Evolutionary conservation across 2,797 vertebrate species (phyloP).

Genomic region (Etheostoma nigrum): DNA sequence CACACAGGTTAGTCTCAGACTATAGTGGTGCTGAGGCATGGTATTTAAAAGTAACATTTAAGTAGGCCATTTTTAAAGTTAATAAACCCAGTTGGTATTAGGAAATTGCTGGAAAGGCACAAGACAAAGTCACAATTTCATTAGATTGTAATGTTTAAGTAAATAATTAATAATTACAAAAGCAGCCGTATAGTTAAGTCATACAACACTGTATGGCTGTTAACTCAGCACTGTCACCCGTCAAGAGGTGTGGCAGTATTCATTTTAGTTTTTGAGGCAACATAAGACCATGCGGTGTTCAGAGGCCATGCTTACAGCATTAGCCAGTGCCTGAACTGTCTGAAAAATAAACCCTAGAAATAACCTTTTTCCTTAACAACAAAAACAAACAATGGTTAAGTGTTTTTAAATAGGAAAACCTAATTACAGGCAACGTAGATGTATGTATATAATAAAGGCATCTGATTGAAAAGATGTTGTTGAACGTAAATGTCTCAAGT

Average conservation of each 20-base stretch:
- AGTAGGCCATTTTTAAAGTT: not conserved
- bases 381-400: not conserved
- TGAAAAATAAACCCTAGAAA: constrained; percentile 6
- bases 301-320: not conserved
- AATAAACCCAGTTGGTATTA: not conserved
- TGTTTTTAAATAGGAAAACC: constrained; percentile 33
- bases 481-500: constrained; percentile 47
- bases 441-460: constrained; percentile 50
- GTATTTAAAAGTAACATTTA: constrained; percentile 15
- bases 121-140: not conserved
- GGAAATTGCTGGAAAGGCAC: not conserved
- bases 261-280: constrained; percentile 10
- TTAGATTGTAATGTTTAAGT: not conserved
- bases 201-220: not conserved
- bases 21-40: not conserved
- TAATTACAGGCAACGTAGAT: constrained; percentile 30
- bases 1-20: not conserved
- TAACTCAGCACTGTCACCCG: not conserved
- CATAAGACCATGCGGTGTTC: constrained; percentile 1
- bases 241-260: not conserved
- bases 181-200: constrained; percentile 1
- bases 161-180: not conserved
- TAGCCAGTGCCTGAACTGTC: constrained; percentile 1
- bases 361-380: constrained; percentile 5
- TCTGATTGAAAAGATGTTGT: constrained; percentile 43